Evolutionary conservation across 2,113 vertebrate genomes (phyloP), one percentile per base, ranked within the genome.

Genomic region (Perognathus longimembris): DNA sequence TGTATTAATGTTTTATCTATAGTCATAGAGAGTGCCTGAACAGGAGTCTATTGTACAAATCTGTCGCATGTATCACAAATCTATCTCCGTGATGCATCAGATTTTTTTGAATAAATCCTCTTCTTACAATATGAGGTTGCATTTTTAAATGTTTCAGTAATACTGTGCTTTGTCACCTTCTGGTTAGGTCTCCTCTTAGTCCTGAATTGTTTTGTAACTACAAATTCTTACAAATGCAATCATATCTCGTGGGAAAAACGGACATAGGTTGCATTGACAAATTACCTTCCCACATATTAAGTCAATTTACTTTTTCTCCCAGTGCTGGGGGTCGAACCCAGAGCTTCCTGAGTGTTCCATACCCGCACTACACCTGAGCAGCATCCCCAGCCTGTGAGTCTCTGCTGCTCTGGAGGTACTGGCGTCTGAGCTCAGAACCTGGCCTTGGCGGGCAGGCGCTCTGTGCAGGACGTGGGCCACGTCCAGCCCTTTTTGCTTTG

Each of bases 81-180:
- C 24, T 36, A 66, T 50, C 22, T 78, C 17, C 12, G 20, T 17
- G 38, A 67, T 77, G 32, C 9, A 54, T 9, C 5, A 50, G 59
- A 61, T 86, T 82, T 91, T 93, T 75, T 82, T 85, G 70, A 82
- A 83, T 63, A 18, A 74, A n/a, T 77, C 42, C 15, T 83, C 61
- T 66, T 61, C 59, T 38, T 63, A 59, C 94, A 66, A 63, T 20
- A 45, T 59, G 89, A 9, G 50, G 50, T 61, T 15, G 12, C 1
- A 42, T 85, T 89, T 84, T 73, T 28, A 80, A 22, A 63, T 36
- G 34, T 71, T 78, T 92, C 91, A 80, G 15, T 50, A 59, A 73
- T 71, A 7, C 0, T 67, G n/a, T 18, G 64, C 10, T 69, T 69
- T 57, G 50, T 32, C 70, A 3, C 14, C 42, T 79, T 88, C 45